A percentile compares a stretch with the other conserved stretches of the same genome.
phyloP scores from a whole-genome alignment of 2,113 vertebrate genomes.

The Carassius gibelio region DNA sequence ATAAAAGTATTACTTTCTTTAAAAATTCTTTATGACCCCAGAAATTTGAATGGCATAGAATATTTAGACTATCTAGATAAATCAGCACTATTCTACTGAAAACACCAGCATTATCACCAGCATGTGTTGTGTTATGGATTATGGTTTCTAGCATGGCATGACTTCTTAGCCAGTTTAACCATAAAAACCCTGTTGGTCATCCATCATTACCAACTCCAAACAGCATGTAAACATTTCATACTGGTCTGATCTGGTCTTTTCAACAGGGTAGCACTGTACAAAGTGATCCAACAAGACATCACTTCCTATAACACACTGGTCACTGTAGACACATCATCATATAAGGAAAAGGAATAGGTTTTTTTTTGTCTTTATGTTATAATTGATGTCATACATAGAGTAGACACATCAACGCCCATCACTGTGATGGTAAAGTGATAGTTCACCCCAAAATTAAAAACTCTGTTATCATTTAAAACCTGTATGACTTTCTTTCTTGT shows the following conservation, averaged over 20 bases:
- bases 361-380: neutral
- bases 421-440: neutral
- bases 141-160: neutral
- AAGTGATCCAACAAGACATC: slow-evolving; percentile 8
- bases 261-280: slow-evolving; percentile 18
- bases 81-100: slow-evolving; percentile 13
- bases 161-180: neutral
- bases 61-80: neutral
- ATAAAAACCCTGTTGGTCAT: slow-evolving; percentile 2
- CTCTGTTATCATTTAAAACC: neutral
- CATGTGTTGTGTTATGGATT: neutral
- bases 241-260: slow-evolving; percentile 23
- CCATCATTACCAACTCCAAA: neutral
- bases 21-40: neutral
- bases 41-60: neutral
- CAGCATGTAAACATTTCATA: neutral
- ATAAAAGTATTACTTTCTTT: neutral
- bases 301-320: neutral
- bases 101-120: slow-evolving; percentile 16
- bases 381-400: neutral
- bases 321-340: neutral
- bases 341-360: neutral
- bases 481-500: neutral
- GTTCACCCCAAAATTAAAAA: neutral
- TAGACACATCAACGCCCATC: neutral